A percentile compares a stretch with the other conserved stretches of the same genome.
phyloP scores from a whole-genome alignment of 2,888 invertebrate genomes.

The Plagodis pulveraria region DNA sequence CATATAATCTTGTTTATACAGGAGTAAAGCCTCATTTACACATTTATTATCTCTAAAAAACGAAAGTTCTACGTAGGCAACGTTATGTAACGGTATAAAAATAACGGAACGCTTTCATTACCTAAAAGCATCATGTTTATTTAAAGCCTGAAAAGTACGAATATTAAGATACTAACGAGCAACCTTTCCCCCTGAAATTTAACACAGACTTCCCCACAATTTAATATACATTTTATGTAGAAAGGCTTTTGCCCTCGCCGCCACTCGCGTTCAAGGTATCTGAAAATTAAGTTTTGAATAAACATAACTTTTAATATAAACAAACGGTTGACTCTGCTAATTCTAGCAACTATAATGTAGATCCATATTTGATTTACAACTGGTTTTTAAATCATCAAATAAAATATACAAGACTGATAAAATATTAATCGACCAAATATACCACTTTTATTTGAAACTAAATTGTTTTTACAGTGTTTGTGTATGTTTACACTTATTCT shows the following conservation, averaged over 20 bases:
- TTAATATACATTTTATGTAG: conserved; percentile 15
- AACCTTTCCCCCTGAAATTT: conserved; percentile 16
- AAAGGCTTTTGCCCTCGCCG: conserved; percentile 5
- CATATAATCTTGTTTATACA: neutral
- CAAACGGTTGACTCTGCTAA: no score
- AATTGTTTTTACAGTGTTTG: no score
- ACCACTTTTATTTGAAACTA: no score
- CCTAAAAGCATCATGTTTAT: conserved; percentile 14
- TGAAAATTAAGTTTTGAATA: no score
- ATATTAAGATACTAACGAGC: conserved; percentile 20
- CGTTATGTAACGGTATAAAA: neutral
- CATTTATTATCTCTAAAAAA: neutral
- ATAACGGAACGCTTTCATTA: conserved; percentile 7
- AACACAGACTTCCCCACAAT: conserved; percentile 14
- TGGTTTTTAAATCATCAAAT: no score
- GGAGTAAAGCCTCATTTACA: neutral
- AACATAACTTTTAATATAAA: no score
- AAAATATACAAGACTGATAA: no score
- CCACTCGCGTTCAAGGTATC: neutral
- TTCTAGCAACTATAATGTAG: no score
- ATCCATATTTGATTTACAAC: no score
- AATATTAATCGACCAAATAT: no score
- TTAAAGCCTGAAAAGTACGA: conserved; percentile 13
- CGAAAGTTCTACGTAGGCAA: neutral
- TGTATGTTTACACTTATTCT: no score